These are phyloP conservation scores for Hydroisotoma schaefferi DNA, from an alignment of 2,888 invertebrate species.

Conservation along the genomic window DNA sequence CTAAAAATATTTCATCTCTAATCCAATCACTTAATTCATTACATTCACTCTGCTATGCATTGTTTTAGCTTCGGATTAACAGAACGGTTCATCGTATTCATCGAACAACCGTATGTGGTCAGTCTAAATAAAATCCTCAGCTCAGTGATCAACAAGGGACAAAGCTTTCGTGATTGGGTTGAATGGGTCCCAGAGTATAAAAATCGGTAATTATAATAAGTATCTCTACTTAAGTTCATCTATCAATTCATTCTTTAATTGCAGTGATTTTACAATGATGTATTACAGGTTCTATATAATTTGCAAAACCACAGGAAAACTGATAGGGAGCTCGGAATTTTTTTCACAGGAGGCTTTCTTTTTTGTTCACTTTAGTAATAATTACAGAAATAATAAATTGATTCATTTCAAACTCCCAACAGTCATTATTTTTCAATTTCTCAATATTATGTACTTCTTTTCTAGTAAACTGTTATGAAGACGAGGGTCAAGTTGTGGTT, in stretches of 20 bases:
- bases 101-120: constrained; percentile 52
- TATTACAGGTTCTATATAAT: constrained; percentile 52
- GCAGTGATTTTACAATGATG: too few species aligned
- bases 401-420: background rate
- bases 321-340: constrained; percentile 50
- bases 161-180: constrained; percentile 52
- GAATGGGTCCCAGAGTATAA: constrained; percentile 53
- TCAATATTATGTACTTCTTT: background rate
- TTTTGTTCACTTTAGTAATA: constrained; percentile 54
- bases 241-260: too few species aligned
- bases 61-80: constrained; percentile 58
- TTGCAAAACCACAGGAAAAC: constrained; percentile 52
- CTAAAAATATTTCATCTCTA: background rate
- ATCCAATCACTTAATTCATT: background rate
- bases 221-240: too few species aligned
- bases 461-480: constrained; percentile 56
- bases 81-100: constrained; percentile 56
- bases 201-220: constrained; percentile 48
- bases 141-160: constrained; percentile 51
- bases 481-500: constrained; percentile 52
- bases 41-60: constrained; percentile 38
- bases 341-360: constrained; percentile 54
- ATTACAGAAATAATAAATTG: background rate
- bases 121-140: constrained; percentile 52
- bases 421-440: background rate